A percentile compares a stretch with the other conserved stretches of the same genome.
Evolutionary conservation across 1,140 invertebrate species (phyloP).

Genomic region (Luehdorfia chinensis): DNA sequence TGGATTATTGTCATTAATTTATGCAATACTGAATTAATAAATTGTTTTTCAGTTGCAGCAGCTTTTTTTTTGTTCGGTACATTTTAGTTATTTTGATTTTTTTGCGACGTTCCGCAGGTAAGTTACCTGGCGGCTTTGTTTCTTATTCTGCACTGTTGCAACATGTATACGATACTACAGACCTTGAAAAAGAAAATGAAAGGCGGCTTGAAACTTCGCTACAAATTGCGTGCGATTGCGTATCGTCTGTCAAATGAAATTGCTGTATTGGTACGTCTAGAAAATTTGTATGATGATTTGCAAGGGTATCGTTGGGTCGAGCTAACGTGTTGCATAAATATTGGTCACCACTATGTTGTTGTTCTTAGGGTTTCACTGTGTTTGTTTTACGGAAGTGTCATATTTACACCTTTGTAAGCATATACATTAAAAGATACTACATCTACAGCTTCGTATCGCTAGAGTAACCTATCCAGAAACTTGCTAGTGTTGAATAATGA

Average conservation of each 20-base stretch:
- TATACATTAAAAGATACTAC: background rate
- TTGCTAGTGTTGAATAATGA: too few species aligned
- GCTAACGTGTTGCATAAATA: too few species aligned
- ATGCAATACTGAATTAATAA: conserved; percentile 31
- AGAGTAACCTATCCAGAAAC: too few species aligned
- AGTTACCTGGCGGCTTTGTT: conserved; percentile 89
- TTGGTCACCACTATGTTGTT: background rate
- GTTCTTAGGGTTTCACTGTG: background rate
- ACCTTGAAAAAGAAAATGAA: conserved; percentile 93
- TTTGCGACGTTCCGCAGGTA: conserved; percentile 62
- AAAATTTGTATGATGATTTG: background rate
- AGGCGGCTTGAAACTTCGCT: conserved; percentile 78
- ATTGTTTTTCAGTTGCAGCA: conserved; percentile 41
- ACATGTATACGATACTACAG: conserved; percentile 87
- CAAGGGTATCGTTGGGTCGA: background rate
- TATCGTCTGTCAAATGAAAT: conserved; percentile 69
- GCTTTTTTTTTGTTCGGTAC: conserved; percentile 27
- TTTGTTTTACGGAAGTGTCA: too few species aligned
- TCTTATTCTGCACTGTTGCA: conserved; percentile 91
- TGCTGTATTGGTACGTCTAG: conserved; percentile 57
- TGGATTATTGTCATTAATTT: conserved; percentile 28
- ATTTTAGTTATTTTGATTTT: conserved; percentile 42
- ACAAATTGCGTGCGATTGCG: conserved; percentile 70
- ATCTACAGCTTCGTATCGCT: too few species aligned
- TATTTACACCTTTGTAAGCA: too few species aligned